phyloP scores from a whole-genome alignment of 1,140 invertebrate species.

The Caerostris darwini region DNA sequence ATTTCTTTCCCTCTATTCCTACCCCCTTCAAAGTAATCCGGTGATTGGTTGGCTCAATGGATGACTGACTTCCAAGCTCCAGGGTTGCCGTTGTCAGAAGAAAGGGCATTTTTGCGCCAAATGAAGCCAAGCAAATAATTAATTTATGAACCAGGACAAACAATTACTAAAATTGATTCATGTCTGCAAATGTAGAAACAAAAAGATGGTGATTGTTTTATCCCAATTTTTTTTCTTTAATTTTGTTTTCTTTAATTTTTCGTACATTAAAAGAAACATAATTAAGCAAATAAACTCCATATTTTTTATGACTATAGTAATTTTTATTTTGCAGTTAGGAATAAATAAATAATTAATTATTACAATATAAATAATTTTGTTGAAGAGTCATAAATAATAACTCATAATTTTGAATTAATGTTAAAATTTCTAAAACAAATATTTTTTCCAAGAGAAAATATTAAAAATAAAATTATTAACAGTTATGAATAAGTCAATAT shows the following conservation, averaged over 20 bases:
- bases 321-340: too few species aligned
- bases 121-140: constrained; percentile 59
- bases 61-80: constrained; percentile 27
- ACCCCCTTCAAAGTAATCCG: constrained; percentile 30
- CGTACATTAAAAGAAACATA: too few species aligned
- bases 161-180: constrained; percentile 68
- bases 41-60: constrained; percentile 60
- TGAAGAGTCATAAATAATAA: too few species aligned
- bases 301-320: too few species aligned
- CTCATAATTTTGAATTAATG: too few species aligned
- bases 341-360: too few species aligned
- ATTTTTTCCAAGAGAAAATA: too few species aligned
- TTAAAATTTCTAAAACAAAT: too few species aligned
- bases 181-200: constrained; percentile 50
- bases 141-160: constrained; percentile 52
- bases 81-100: constrained; percentile 32
- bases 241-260: not conserved
- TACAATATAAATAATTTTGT: too few species aligned
- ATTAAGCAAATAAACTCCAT: too few species aligned
- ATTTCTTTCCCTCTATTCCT: not conserved
- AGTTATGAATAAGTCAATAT: too few species aligned
- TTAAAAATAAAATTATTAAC: too few species aligned
- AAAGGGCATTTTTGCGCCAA: constrained; percentile 51
- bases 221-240: not conserved
- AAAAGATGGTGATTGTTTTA: not conserved